Conservation (phyloP, 2,797 vertebrate genomes). For the Danio kyathit region DNA sequence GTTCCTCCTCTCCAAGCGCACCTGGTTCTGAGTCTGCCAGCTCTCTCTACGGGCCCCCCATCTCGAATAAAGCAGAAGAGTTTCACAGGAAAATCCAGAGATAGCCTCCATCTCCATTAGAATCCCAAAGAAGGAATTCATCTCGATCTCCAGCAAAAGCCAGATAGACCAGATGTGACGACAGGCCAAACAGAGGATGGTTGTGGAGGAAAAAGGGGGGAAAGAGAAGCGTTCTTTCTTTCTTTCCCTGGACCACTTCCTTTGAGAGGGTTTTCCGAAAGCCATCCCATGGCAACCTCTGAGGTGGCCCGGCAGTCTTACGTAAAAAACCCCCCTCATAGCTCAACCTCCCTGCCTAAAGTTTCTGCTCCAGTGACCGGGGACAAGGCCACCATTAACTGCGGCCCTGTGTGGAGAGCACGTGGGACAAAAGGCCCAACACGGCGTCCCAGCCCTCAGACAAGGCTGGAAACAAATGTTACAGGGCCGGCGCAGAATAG, state of each 20-base stretch:
- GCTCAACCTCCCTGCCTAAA: constrained; percentile 73
- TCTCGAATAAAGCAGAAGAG: constrained; percentile 35
- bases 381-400: constrained; percentile 99
- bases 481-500: constrained; percentile 92
- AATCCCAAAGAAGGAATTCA: constrained; percentile 46
- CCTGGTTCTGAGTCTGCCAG: constrained; percentile 41
- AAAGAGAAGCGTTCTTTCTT: constrained; percentile 36
- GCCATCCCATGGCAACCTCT: constrained; percentile 79
- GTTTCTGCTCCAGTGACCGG: constrained; percentile 91
- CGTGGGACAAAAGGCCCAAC: constrained; percentile 91
- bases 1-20: constrained; percentile 38
- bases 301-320: constrained; percentile 77
- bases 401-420: constrained; percentile 86
- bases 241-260: constrained; percentile 75
- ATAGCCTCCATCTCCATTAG: constrained; percentile 53
- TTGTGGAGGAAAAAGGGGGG: constrained; percentile 26
- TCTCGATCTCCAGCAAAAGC: constrained; percentile 49
- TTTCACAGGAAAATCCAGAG: constrained; percentile 54
- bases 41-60: constrained; percentile 33
- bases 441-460: constrained; percentile 91
- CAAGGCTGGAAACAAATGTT: constrained; percentile 98
- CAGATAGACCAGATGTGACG: constrained; percentile 70
- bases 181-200: constrained; percentile 41
- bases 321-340: constrained; percentile 59
- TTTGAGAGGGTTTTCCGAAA: constrained; percentile 78